A percentile compares a stretch with the other conserved stretches of the same genome.
These are phyloP conservation scores for Centrocercus urophasianus DNA, from an alignment of 2,113 vertebrate genomes.

Conservation along the genomic window DNA sequence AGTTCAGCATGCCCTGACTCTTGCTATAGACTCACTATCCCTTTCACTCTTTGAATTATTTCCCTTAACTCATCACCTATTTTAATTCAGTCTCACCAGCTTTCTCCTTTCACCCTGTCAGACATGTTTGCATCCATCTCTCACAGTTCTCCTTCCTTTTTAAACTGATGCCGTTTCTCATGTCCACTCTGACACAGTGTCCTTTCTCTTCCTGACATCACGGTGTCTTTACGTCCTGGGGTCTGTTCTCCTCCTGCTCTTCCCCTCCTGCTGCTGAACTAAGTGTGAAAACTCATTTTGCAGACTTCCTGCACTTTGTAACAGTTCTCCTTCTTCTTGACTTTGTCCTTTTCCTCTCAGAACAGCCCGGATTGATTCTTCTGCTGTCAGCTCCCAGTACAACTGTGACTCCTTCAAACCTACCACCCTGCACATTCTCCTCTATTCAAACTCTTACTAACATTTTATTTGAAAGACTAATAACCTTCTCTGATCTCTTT, in stretches of 20 bases:
- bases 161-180: conserved; percentile 6
- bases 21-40: background rate
- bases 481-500: background rate
- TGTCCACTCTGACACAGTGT: conserved; percentile 22
- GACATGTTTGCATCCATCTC: conserved; percentile 1
- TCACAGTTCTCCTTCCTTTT: background rate
- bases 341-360: background rate
- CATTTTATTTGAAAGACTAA: background rate
- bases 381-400: background rate
- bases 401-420: background rate
- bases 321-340: background rate
- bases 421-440: background rate
- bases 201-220: background rate
- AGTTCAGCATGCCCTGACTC: accelerated
- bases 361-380: background rate
- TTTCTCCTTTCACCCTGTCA: conserved; percentile 43
- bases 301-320: background rate
- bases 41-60: background rate
- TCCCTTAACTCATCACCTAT: background rate
- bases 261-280: background rate
- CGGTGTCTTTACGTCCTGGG: background rate
- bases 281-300: background rate
- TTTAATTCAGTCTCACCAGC: conserved; percentile 10
- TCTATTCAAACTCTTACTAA: background rate
- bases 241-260: conserved; percentile 8